phyloP scores from a whole-genome alignment of 2,888 invertebrate species.

The Epinotia brunnichana region DNA sequence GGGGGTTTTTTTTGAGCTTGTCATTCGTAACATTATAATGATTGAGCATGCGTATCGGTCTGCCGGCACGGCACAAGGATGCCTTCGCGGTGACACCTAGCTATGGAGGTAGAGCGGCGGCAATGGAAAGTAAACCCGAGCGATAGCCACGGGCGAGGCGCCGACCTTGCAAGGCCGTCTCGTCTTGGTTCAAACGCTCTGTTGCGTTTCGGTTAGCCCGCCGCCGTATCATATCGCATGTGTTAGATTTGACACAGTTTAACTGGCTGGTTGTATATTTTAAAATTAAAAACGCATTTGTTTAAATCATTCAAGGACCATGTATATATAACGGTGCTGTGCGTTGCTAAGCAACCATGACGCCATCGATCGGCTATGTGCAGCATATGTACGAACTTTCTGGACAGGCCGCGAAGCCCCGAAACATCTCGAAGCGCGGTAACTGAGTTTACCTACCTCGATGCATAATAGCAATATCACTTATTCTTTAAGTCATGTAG shows the following conservation, averaged over 20 bases:
- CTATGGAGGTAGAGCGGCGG: neutral
- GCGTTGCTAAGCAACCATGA: conserved; percentile 67
- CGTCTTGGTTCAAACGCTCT: conserved; percentile 40
- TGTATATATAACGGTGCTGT: neutral
- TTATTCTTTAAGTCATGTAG: neutral
- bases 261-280: neutral
- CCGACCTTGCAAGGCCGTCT: conserved; percentile 65
- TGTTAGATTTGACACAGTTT: conserved; percentile 26
- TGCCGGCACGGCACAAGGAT: neutral
- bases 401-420: conserved; percentile 44
- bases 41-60: neutral
- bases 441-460: neutral
- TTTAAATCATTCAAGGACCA: neutral
- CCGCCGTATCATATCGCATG: conserved; percentile 45
- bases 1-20: neutral
- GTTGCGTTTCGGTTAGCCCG: conserved; percentile 16
- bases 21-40: neutral
- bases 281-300: neutral
- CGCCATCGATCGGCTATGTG: conserved; percentile 55
- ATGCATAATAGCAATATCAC: conserved; percentile 10
- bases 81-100: neutral
- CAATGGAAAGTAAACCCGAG: conserved; percentile 40
- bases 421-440: conserved; percentile 56
- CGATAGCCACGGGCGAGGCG: conserved; percentile 27
- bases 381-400: conserved; percentile 59